Percentiles rank a stretch among this genome's conserved stretches.
Evolutionary conservation across 2,797 vertebrate genomes (phyloP).

Genomic region (Hydrophis major): DNA sequence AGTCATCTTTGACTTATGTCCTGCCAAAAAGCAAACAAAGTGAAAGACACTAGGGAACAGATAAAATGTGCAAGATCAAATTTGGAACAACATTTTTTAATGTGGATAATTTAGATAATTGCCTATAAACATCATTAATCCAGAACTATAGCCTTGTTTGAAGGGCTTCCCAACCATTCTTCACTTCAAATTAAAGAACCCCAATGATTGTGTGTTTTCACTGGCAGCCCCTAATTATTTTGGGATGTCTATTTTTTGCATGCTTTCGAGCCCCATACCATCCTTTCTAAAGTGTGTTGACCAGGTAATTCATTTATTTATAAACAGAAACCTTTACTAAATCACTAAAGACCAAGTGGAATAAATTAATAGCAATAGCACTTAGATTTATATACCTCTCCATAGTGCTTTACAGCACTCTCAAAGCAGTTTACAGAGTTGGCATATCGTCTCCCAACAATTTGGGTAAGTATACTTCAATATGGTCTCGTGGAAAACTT

Average conservation of each 20-base stretch:
- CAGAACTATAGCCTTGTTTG: not conserved
- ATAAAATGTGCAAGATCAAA: not conserved
- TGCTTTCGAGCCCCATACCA: not conserved
- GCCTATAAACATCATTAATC: not conserved
- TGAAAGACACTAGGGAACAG: not conserved
- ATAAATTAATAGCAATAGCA: not conserved
- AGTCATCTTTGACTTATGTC: constrained; percentile 13
- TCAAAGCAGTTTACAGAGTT: no score
- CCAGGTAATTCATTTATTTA: not conserved
- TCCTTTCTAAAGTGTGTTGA: not conserved
- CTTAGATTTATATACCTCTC: no score
- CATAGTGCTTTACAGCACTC: no score
- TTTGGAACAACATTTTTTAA: not conserved
- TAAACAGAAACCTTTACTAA: not conserved
- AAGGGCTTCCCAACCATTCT: not conserved
- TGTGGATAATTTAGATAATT: not conserved
- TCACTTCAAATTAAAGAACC: not conserved
- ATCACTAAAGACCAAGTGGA: not conserved
- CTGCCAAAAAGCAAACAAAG: not conserved
- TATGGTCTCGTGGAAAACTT: not conserved
- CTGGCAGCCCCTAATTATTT: not conserved
- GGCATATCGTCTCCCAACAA: not conserved
- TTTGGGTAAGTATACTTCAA: not conserved
- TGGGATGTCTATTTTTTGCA: not conserved
- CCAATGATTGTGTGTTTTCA: not conserved